phyloP scores from a whole-genome alignment of 2,797 vertebrate genomes.

The Sarcoramphus papa region DNA sequence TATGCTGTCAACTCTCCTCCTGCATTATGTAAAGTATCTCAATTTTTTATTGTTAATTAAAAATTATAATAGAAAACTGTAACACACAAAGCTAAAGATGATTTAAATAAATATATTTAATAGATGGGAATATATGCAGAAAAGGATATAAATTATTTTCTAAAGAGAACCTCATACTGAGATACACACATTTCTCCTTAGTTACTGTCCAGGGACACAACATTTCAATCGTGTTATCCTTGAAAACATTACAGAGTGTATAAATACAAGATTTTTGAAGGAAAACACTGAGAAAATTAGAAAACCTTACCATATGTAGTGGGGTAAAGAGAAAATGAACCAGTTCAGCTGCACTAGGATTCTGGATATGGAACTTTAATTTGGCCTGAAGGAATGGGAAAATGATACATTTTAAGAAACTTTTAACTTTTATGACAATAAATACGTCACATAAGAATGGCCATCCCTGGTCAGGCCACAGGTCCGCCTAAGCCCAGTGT shows the following conservation, averaged over 20 bases:
- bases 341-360: slow-evolving; percentile 89
- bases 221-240: background rate
- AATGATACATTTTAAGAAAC: background rate
- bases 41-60: background rate
- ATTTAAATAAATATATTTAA: background rate
- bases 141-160: background rate
- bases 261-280: background rate
- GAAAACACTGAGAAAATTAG: background rate
- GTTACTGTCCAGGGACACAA: background rate
- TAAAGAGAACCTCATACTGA: background rate
- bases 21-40: background rate
- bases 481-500: background rate
- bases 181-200: background rate
- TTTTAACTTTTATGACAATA: background rate
- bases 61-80: background rate
- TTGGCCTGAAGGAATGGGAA: slow-evolving; percentile 78
- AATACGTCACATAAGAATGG: background rate
- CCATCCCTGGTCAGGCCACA: background rate
- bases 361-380: slow-evolving; percentile 91
- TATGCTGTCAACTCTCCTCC: background rate
- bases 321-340: slow-evolving; percentile 95
- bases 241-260: background rate
- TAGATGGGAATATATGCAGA: background rate
- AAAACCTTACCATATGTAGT: slow-evolving; percentile 85
- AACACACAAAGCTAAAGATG: background rate